phyloP scores from a whole-genome alignment of 2,113 vertebrate species.

The Dermatemys mawii region DNA sequence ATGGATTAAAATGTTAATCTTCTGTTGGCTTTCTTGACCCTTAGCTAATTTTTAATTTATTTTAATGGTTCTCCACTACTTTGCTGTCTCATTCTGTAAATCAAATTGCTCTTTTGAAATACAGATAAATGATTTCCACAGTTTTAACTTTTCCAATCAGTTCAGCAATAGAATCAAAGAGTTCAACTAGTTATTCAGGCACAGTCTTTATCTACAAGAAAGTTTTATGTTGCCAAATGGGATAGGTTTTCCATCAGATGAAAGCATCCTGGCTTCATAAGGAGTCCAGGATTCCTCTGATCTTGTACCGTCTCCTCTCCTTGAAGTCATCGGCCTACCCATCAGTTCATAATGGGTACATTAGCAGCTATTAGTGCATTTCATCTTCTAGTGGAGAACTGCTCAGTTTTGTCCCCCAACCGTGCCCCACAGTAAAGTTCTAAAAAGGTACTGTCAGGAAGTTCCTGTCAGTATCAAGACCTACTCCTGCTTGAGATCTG shows the following conservation, averaged over 20 bases:
- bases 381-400: not conserved
- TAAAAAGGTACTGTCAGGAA: not conserved
- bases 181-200: not conserved
- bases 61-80: conserved; percentile 46
- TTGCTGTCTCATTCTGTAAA: conserved; percentile 48
- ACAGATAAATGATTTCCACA: conserved; percentile 9
- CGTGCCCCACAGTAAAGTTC: not conserved
- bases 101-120: conserved; percentile 49
- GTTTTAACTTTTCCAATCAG: not conserved
- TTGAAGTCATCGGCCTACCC: too few species aligned
- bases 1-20: conserved; percentile 55
- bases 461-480: not conserved
- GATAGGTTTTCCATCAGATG: too few species aligned
- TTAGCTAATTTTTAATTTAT: conserved; percentile 23
- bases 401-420: not conserved
- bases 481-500: not conserved
- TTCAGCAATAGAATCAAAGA: conserved; percentile 1
- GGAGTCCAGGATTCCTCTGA: too few species aligned
- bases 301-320: too few species aligned
- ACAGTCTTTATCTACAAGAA: not conserved
- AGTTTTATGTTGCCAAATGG: too few species aligned
- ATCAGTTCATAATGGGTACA: not conserved
- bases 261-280: too few species aligned
- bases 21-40: conserved; percentile 40
- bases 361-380: not conserved